Percentiles rank a stretch among this genome's conserved stretches.
Conservation (phyloP, 2,113 vertebrate genomes). For the Eulacestoma nigropectus region DNA sequence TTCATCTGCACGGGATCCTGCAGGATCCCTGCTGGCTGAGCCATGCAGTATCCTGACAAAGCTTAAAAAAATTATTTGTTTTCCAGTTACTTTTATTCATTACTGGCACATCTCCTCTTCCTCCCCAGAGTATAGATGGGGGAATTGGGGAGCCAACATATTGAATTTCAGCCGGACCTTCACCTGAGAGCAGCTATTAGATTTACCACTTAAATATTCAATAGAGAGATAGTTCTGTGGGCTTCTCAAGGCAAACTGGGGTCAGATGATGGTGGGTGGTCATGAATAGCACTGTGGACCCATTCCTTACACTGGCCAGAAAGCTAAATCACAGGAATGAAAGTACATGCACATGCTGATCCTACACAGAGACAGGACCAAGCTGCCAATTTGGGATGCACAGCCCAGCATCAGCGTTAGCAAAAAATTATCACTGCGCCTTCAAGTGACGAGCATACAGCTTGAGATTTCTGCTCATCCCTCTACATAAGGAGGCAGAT, state of each 20-base stretch:
- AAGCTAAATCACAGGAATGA: neutral
- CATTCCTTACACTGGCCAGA: neutral
- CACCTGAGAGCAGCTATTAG: neutral
- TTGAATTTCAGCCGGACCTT: neutral
- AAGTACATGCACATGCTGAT: neutral
- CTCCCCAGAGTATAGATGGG: neutral
- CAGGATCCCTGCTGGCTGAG: neutral
- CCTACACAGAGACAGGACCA: neutral
- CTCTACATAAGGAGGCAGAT: neutral
- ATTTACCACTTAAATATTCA: neutral
- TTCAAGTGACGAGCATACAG: neutral
- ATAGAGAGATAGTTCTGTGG: neutral
- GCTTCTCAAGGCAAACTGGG: neutral
- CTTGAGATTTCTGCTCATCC: neutral
- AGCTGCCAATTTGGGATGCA: neutral
- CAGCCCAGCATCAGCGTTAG: neutral
- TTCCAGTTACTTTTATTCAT: constrained; percentile 9
- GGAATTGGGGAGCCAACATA: neutral
- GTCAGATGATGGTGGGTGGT: neutral
- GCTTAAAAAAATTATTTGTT: neutral
- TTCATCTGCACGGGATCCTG: neutral
- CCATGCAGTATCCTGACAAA: neutral
- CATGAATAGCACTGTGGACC: neutral
- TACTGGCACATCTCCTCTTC: neutral
- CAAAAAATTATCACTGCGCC: neutral